Base-by-base conservation (phyloP, 2,888 invertebrate genomes). In the Cylindroiulus punctatus region DNA sequence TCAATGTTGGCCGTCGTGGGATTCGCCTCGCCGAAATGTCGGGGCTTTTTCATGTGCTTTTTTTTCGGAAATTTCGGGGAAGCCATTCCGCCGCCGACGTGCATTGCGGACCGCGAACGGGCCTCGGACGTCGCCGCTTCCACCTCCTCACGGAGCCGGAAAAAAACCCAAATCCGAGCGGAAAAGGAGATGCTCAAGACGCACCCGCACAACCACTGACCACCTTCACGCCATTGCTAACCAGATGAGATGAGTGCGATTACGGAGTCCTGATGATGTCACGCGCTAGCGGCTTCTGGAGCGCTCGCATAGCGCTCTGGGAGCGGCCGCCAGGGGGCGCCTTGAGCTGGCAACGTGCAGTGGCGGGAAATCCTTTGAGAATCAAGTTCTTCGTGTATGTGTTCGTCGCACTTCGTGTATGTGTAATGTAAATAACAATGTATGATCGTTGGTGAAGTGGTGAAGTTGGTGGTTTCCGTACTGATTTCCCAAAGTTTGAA, bases 11-110 rank as follows among this genome's bases (percentile, higher is more conserved):
- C 81, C 82, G 42, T 85, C 84, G 83, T 52, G 32, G 52, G 42
- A 42, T 65, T 42, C 30, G 47, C n/a, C 19, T 36, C 86, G 30
- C 85, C 85, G 26, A n/a, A 44, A 42, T 52, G 84, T 26, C 86
- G 52, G 32, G 52, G 32, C 36, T 84, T 84, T 84, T 86, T 86
- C 22, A 19, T 36, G 52, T 82, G 84, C 81, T 87, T 87, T 57
- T 86, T 87, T 84, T 87, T 87, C 12, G 65, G 30, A 40, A 87
- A 86, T 86, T 87, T 87, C 65, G 87, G 87, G 19, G 87, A 87
- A 76, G 87, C 86, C 87, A 87, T 87, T 17, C 86, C 86, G 19
- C 84, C 84, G 36, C 86, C 87, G 36, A 86, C 81, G 42, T 85
- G 87, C 87, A 87, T 87, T 22, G 52, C 87, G 76, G 76, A 82